Percentiles rank a stretch among this genome's conserved stretches.
phyloP scores from a whole-genome alignment of 2,888 invertebrate genomes.

The Pecten maximus region DNA sequence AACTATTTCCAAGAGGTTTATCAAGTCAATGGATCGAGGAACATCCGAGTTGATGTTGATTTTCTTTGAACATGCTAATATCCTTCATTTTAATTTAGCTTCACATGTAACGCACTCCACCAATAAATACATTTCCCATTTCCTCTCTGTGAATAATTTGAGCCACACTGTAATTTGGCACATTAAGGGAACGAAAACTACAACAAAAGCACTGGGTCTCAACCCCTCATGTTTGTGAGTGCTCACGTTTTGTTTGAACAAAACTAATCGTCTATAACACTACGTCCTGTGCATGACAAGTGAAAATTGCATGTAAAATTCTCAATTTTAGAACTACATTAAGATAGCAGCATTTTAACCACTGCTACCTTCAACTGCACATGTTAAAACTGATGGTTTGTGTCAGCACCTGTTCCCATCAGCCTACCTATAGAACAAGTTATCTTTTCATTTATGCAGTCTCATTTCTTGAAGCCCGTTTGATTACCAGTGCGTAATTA shows the following conservation, averaged over 20 bases:
- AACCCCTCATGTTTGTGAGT: conserved; percentile 19
- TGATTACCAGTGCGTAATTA: conserved; percentile 10
- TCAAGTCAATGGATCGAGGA: conserved; percentile 23
- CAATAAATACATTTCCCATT: conserved; percentile 35
- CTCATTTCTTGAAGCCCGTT: not conserved
- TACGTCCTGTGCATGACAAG: conserved; percentile 17
- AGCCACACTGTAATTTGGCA: conserved; percentile 26
- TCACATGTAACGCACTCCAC: conserved; percentile 12
- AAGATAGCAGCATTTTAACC: not conserved
- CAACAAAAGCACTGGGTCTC: conserved; percentile 23
- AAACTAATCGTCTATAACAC: not conserved
- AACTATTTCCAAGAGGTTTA: conserved; percentile 33
- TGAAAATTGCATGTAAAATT: conserved; percentile 25
- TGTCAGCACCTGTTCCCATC: conserved; percentile 1
- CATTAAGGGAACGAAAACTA: not conserved
- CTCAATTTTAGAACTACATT: conserved; percentile 13
- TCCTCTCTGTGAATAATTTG: conserved; percentile 28
- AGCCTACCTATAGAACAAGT: conserved; percentile 7
- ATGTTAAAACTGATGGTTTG: conserved; percentile 1
- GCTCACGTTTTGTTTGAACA: conserved; percentile 30
- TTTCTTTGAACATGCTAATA: conserved; percentile 35
- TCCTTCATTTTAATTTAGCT: conserved; percentile 32
- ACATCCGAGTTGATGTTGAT: conserved; percentile 30
- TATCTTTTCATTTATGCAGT: conserved; percentile 20
- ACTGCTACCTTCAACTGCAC: not conserved